Evolutionary conservation across 2,797 vertebrate species (phyloP).

Genomic region (Syndactyla subalaris): DNA sequence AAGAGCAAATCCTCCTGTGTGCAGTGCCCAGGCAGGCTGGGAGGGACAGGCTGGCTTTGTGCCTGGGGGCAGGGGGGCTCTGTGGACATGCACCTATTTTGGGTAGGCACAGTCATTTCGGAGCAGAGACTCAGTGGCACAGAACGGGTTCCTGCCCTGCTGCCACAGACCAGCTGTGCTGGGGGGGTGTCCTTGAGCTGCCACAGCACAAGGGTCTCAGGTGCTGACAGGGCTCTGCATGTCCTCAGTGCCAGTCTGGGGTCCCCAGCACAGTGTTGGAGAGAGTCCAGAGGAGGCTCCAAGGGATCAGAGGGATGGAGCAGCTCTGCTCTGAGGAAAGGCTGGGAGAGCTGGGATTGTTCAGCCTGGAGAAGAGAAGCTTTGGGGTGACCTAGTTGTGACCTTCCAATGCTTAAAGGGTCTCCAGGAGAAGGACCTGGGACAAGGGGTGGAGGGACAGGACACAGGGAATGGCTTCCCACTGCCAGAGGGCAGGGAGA

Average conservation of each 20-base stretch:
- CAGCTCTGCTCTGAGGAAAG: background rate
- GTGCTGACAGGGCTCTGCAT: accelerated
- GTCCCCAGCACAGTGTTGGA: no score
- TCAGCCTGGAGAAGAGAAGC: background rate
- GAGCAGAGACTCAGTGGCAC: background rate
- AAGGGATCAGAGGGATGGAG: background rate
- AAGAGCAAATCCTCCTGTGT: background rate
- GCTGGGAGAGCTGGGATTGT: background rate
- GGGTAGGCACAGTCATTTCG: background rate
- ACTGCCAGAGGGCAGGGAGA: background rate
- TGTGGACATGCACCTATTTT: background rate
- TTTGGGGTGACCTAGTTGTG: background rate
- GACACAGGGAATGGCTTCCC: background rate
- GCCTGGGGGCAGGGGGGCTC: background rate
- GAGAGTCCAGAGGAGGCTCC: background rate
- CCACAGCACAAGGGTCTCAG: background rate
- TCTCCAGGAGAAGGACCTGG: background rate
- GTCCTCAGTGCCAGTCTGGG: background rate
- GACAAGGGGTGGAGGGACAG: background rate
- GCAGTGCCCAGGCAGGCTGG: background rate
- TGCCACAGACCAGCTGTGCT: background rate
- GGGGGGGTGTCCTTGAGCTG: background rate
- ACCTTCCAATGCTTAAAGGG: background rate
- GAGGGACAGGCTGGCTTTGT: background rate
- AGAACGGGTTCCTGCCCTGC: background rate